Conservation (phyloP, 2,888 invertebrate genomes). For the Theristus sp. region DNA sequence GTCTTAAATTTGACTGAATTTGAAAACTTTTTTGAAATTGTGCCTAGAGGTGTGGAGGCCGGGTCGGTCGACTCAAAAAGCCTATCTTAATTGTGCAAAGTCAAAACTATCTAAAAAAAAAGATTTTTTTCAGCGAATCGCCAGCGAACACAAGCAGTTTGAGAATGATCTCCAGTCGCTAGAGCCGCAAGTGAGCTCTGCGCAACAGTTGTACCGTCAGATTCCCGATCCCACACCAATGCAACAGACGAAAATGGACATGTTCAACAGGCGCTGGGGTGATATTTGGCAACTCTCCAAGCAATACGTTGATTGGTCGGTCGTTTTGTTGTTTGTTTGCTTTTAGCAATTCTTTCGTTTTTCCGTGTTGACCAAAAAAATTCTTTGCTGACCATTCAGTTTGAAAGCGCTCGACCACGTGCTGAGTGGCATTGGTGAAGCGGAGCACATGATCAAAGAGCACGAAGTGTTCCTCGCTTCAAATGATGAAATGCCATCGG, state of each 20-base stretch:
- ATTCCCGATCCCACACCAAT: conserved; percentile 69
- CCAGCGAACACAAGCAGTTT: conserved; percentile 71
- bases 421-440: conserved; percentile 72
- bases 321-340: too few species aligned
- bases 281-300: conserved; percentile 65
- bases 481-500: conserved; percentile 73
- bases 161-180: conserved; percentile 42
- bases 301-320: conserved; percentile 52
- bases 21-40: too few species aligned
- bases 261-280: conserved; percentile 77
- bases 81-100: too few species aligned
- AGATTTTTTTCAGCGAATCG: conserved; percentile 60
- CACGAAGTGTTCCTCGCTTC: conserved; percentile 77
- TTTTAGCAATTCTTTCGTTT: too few species aligned
- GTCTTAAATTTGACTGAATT: too few species aligned
- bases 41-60: too few species aligned
- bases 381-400: too few species aligned
- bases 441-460: conserved; percentile 67
- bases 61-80: conserved; percentile 70
- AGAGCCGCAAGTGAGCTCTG: conserved; percentile 45
- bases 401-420: conserved; percentile 81
- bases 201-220: conserved; percentile 44
- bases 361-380: too few species aligned
- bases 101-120: too few species aligned
- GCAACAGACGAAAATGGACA: conserved; percentile 60